Conservation (phyloP, 2,113 vertebrate genomes). For the Acanthisitta chloris region DNA sequence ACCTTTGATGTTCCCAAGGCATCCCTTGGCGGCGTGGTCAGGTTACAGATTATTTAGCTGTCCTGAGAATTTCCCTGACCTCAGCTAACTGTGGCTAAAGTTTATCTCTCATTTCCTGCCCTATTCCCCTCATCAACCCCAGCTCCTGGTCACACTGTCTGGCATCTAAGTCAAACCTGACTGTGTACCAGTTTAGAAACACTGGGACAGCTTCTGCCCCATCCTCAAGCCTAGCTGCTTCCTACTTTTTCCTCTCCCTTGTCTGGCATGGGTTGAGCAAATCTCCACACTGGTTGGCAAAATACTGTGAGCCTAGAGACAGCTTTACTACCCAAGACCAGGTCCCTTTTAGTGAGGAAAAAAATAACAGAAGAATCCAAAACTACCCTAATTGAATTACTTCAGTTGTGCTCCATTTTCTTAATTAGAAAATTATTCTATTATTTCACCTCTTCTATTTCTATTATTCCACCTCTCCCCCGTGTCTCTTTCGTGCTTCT, state of each 20-base stretch:
- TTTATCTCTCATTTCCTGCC: constrained; percentile 33
- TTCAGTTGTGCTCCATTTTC: background rate
- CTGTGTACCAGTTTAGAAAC: background rate
- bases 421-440: background rate
- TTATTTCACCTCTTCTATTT: background rate
- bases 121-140: background rate
- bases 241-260: background rate
- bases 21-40: background rate
- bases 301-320: background rate
- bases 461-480: background rate
- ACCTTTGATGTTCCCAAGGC: background rate
- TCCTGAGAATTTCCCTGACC: background rate
- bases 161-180: background rate
- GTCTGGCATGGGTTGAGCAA: background rate
- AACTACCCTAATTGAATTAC: background rate
- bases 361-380: background rate
- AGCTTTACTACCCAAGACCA: background rate
- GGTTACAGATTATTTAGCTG: constrained; percentile 28
- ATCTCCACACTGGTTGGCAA: background rate
- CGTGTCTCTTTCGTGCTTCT: background rate
- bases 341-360: background rate
- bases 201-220: background rate
- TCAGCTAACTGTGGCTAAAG: constrained; percentile 10
- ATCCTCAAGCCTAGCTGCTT: background rate
- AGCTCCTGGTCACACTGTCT: background rate